These are phyloP conservation scores for Drosophila infuscata DNA, from an alignment of 2,888 invertebrate genomes.

Conservation along the genomic window DNA sequence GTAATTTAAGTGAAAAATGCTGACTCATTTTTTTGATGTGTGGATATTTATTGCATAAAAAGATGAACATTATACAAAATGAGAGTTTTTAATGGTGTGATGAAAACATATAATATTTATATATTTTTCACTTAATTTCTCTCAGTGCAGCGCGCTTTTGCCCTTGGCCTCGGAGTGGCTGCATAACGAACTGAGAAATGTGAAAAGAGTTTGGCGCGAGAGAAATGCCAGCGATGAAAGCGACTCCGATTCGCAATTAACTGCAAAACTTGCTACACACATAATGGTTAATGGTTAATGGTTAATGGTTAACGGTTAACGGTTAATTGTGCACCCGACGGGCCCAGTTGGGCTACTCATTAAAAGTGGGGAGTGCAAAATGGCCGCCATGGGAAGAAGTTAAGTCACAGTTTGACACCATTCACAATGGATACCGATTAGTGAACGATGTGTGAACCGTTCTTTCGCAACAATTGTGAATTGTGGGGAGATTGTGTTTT, in stretches of 20 bases:
- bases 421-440: conserved; percentile 2
- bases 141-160: conserved; percentile 41
- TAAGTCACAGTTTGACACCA: conserved; percentile 7
- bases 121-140: conserved; percentile 17
- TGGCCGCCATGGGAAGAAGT: conserved; percentile 10
- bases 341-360: conserved; percentile 33
- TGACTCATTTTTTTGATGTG: not conserved
- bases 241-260: conserved; percentile 64
- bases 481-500: not conserved
- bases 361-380: conserved; percentile 19
- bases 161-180: conserved; percentile 48
- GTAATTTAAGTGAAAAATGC: not conserved
- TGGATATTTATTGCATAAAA: not conserved
- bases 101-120: too few species aligned
- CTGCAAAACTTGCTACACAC: conserved; percentile 40
- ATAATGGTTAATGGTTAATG: conserved; percentile 29
- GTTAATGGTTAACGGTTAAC: conserved; percentile 26
- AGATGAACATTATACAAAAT: not conserved
- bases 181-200: conserved; percentile 42
- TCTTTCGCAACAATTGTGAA: not conserved
- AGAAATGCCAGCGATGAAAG: conserved; percentile 72
- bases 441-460: conserved; percentile 3
- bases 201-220: conserved; percentile 14
- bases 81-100: not conserved
- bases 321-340: conserved; percentile 45